phyloP scores from a whole-genome alignment of 2,797 vertebrate genomes.

The Cottoperca gobio region DNA sequence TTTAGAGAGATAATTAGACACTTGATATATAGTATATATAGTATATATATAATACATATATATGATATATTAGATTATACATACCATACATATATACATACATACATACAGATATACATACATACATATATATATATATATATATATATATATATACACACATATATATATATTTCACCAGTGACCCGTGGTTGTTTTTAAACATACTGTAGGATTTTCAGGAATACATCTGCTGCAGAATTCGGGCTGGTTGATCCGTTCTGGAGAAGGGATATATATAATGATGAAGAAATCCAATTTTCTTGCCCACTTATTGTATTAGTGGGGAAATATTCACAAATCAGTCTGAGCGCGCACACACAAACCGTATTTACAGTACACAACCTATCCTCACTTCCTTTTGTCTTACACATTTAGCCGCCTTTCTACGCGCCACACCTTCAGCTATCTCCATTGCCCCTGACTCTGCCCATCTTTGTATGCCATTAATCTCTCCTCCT shows the following conservation, averaged over 20 bases:
- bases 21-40: too few relatives aligned
- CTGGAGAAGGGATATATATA: constrained; percentile 33
- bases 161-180: neutral
- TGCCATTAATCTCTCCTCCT: constrained; percentile 77
- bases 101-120: neutral
- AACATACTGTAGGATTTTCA: constrained; percentile 24
- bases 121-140: neutral
- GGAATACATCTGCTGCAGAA: constrained; percentile 19
- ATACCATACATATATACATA: too few relatives aligned
- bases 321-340: constrained; percentile 61
- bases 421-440: constrained; percentile 60
- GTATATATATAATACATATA: neutral
- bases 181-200: neutral
- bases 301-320: constrained; percentile 63
- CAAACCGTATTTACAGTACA: constrained; percentile 31
- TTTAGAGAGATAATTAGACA: too few relatives aligned
- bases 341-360: constrained; percentile 34
- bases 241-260: constrained; percentile 20
- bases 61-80: too few relatives aligned
- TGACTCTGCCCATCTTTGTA: constrained; percentile 76
- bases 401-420: constrained; percentile 71
- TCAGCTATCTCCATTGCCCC: constrained; percentile 78
- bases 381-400: constrained; percentile 53
- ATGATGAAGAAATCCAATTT: constrained; percentile 65
- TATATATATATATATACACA: too few relatives aligned